Conservation (phyloP, 2,797 vertebrate genomes). For the Cyclopterus lumpus region DNA sequence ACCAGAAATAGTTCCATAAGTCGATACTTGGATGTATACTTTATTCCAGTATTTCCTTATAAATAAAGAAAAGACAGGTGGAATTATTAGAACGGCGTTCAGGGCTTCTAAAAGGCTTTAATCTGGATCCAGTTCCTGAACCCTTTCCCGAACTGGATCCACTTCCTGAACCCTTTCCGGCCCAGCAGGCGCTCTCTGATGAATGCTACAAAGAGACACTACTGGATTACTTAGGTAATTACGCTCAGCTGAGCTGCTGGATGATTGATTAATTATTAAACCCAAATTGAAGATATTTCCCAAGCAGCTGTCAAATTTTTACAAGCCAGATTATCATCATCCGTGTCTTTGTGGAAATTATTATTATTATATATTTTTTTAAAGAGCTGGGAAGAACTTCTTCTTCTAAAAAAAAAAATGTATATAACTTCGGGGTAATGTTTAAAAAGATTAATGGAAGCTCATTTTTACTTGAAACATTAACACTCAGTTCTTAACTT, state of each 20-base stretch:
- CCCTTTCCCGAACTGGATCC: too few species aligned
- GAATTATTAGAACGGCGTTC: not conserved
- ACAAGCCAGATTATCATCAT: slow-evolving; percentile 7
- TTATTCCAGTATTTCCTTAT: not conserved
- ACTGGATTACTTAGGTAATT: not conserved
- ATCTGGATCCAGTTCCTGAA: too few species aligned
- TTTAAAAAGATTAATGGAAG: slow-evolving; percentile 14
- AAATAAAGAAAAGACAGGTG: not conserved
- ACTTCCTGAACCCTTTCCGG: not conserved
- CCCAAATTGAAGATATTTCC: slow-evolving; percentile 3
- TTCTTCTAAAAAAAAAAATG: too few species aligned
- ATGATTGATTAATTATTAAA: not conserved
- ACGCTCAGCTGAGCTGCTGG: slow-evolving; percentile 12
- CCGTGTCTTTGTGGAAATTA: not conserved
- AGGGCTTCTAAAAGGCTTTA: not conserved
- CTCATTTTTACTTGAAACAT: slow-evolving; percentile 6
- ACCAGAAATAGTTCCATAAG: not conserved
- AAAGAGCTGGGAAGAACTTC: not conserved
- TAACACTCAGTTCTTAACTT: not conserved
- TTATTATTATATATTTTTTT: not conserved
- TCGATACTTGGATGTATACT: not conserved
- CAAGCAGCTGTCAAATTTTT: not conserved
- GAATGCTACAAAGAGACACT: not conserved
- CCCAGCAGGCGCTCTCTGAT: not conserved
- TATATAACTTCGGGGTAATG: not conserved